Percentiles rank a stretch among this genome's conserved stretches.
Conservation (phyloP, 2,888 invertebrate species). For the Caradrina clavipalpis region DNA sequence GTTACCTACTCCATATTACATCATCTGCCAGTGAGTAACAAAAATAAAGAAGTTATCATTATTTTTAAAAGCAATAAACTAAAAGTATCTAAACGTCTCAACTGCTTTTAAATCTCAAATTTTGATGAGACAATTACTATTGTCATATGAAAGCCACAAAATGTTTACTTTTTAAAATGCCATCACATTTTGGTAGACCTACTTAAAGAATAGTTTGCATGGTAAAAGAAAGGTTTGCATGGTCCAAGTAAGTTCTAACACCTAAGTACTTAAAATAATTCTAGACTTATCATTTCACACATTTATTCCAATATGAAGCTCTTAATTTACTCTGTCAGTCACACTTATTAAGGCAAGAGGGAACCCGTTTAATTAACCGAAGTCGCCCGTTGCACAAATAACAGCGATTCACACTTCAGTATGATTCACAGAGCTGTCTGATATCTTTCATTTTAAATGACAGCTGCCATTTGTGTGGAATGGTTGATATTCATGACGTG, state of each 20-base stretch:
- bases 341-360: conserved; percentile 30
- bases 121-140: no score
- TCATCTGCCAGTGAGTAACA: no score
- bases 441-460: conserved; percentile 24
- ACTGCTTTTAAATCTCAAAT: no score
- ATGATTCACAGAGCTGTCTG: conserved; percentile 41
- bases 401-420: conserved; percentile 34
- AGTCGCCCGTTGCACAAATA: conserved; percentile 42
- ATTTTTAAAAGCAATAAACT: no score
- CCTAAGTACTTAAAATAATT: background rate
- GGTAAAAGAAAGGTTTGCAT: background rate
- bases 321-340: conserved; percentile 30
- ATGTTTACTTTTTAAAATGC: no score
- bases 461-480: conserved; percentile 16
- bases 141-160: no score
- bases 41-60: no score
- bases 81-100: no score
- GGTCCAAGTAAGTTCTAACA: background rate
- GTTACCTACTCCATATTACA: no score
- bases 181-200: no score
- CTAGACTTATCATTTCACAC: background rate
- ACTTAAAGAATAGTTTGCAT: no score
- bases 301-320: conserved; percentile 3
- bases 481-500: conserved; percentile 16
- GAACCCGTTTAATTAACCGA: conserved; percentile 42